These are phyloP conservation scores for Zaprionus africanus DNA, from an alignment of 1,140 invertebrate species.

Conservation along the genomic window DNA sequence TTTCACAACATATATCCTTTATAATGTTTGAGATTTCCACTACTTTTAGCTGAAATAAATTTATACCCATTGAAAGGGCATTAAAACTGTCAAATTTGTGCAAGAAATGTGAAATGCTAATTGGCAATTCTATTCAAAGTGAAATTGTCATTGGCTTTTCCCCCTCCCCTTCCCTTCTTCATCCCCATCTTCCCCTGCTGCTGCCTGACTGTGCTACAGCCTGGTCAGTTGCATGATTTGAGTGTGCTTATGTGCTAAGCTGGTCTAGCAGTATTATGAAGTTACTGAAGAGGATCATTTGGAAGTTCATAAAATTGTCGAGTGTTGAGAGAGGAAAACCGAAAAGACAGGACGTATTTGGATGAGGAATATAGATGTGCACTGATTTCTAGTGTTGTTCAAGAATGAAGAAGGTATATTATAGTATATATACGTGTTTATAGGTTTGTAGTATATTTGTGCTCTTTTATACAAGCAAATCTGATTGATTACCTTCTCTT, in stretches of 20 bases:
- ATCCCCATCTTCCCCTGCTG: background rate
- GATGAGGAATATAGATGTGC: background rate
- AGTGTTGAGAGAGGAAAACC: background rate
- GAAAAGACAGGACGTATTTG: background rate
- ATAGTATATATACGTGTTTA: background rate
- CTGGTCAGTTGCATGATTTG: background rate
- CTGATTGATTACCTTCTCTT: background rate
- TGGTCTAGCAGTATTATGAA: background rate
- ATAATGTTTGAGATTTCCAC: no score
- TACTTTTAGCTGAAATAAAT: no score
- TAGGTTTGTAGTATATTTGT: background rate
- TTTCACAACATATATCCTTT: no score
- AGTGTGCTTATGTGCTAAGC: background rate
- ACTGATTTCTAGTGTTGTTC: background rate
- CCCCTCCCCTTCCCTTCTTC: background rate
- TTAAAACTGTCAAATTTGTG: background rate
- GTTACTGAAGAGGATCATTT: background rate
- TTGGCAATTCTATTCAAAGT: conserved; percentile 6
- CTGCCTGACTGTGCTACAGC: no score
- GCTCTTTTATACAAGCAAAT: background rate
- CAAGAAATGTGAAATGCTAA: conserved; percentile 11
- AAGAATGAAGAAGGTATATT: background rate
- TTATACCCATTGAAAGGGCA: no score
- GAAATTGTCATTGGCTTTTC: background rate
- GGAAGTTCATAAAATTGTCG: background rate